Conservation (phyloP, 1,140 invertebrate genomes). For the Rhynchophorus ferrugineus region DNA sequence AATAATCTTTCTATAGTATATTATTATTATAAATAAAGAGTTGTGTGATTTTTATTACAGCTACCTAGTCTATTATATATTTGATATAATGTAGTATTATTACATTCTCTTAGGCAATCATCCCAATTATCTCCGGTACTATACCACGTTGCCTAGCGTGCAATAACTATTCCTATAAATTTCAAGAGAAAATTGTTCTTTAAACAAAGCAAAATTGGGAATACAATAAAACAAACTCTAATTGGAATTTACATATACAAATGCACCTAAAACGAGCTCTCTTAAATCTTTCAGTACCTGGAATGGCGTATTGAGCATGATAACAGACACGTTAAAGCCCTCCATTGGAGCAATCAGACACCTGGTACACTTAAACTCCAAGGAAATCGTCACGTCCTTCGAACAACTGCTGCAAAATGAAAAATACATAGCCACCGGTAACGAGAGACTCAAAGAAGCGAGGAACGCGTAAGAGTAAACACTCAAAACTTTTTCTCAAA, state of each 20-base stretch:
- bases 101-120: too few species aligned
- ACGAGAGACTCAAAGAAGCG: background rate
- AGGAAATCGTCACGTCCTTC: background rate
- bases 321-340: background rate
- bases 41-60: too few species aligned
- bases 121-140: too few species aligned
- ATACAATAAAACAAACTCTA: background rate
- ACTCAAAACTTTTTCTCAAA: background rate
- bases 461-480: background rate
- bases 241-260: background rate
- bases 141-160: too few species aligned
- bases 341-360: background rate
- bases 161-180: too few species aligned
- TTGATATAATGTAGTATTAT: too few species aligned
- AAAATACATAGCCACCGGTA: background rate
- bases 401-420: background rate
- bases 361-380: background rate
- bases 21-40: too few species aligned
- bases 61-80: too few species aligned
- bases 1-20: too few species aligned
- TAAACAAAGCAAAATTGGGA: too few species aligned
- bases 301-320: background rate
- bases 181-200: too few species aligned
- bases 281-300: background rate
- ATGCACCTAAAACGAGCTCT: too few species aligned